A percentile compares a stretch with the other conserved stretches of the same genome.
phyloP scores from a whole-genome alignment of 2,113 vertebrate genomes.

The Cranoglanis bouderius region DNA sequence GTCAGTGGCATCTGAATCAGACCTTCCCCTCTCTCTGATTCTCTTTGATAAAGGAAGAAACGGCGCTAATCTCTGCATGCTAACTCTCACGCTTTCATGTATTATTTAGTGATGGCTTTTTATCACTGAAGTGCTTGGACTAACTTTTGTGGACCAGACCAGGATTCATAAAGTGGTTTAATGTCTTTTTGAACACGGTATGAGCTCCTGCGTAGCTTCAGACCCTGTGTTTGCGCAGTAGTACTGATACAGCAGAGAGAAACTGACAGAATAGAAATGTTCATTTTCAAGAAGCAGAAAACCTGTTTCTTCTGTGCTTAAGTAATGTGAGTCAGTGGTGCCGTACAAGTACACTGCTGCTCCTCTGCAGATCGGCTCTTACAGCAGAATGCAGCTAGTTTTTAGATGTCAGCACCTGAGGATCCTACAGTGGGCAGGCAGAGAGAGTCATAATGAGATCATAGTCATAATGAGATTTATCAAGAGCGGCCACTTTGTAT shows the following conservation, averaged over 20 bases:
- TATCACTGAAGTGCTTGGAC: slow-evolving; percentile 85
- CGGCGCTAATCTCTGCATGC: slow-evolving; percentile 83
- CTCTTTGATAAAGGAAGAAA: slow-evolving; percentile 86
- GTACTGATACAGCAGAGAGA: neutral
- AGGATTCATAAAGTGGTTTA: slow-evolving; percentile 87
- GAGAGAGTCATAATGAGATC: slow-evolving; percentile 23
- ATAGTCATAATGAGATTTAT: slow-evolving; percentile 53
- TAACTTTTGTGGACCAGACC: slow-evolving; percentile 91
- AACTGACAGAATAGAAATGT: neutral
- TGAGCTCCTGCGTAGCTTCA: neutral
- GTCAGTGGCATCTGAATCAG: neutral
- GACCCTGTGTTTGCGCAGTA: slow-evolving; percentile 70
- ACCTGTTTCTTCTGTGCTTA: neutral
- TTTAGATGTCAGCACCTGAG: slow-evolving; percentile 19
- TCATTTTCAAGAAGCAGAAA: neutral
- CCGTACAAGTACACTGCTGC: neutral
- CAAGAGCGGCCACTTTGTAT: slow-evolving; percentile 57
- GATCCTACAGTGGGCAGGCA: slow-evolving; percentile 17
- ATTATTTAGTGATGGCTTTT: slow-evolving; percentile 89
- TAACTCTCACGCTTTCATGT: slow-evolving; percentile 89
- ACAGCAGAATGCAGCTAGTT: slow-evolving; percentile 3
- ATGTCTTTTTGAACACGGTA: slow-evolving; percentile 75
- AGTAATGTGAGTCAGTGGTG: neutral
- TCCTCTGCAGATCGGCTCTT: neutral
- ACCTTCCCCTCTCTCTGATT: slow-evolving; percentile 80